Evolutionary conservation across 2,797 vertebrate genomes (phyloP), one percentile per base, ranked within the genome.

Genomic region (Microctenopoma steveboyesi): DNA sequence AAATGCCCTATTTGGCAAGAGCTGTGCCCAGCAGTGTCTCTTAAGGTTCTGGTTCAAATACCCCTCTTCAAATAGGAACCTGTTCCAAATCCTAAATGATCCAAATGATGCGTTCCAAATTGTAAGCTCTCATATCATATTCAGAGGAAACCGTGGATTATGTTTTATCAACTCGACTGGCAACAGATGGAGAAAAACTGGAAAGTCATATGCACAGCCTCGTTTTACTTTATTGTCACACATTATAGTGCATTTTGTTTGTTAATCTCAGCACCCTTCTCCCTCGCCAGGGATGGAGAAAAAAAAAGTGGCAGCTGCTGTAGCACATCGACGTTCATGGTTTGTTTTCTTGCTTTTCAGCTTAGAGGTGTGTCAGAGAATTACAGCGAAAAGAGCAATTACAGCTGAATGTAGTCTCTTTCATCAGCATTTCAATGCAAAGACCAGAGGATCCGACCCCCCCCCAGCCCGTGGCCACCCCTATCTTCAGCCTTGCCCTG

Each of bases 1-100:
- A 92, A 92, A 92, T 92, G 90, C 88, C 91, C 88, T 89, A 93
- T 92, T 93, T 92, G 90, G 90, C 90, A 89, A 75, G 81, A 86
- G 87, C 87, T 55, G 76, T 89, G 90, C 89, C 86, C 88, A 85
- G 82, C 88, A 90, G 89, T 90, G 86, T 91, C 90, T 89, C 85
- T 90, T 87, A 91, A 93, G 86, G 89, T 91, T 92, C 86, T 86
- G 87, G 89, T 92, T 92, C 86, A 90, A 92, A 91, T 75, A 90
- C 88, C 86, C 40, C 89, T 87, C 88, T 90, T 89, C 89, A 91
- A 91, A 92, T 84, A 80, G 87, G 85, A 91, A 90, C 65, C 80
- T 64, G 66, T 78, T 92, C 92, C 91, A 93, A 92, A 86, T 86
- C 89, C 81, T 86, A 89, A 91, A 91, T 64, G 89, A 84, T 92